Conservation (phyloP, 92 coral and sea anemone species). For the Hydrozoanthus gracilis region DNA sequence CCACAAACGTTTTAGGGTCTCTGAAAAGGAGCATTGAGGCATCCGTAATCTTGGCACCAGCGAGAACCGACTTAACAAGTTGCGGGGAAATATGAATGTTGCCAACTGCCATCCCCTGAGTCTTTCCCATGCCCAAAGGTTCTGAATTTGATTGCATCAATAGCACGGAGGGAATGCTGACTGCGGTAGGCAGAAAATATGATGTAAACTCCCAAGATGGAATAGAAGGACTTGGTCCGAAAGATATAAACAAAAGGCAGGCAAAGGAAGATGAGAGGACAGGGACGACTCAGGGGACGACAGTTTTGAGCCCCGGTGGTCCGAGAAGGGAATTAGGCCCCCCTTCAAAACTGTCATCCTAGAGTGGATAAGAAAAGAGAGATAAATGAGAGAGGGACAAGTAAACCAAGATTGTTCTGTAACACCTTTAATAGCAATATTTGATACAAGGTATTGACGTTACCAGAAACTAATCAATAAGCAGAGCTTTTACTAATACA, state of each 20-base stretch:
- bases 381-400: no score
- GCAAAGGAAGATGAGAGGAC: neutral
- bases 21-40: no score
- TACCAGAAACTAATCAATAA: no score
- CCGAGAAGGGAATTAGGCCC: constrained; percentile 8
- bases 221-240: neutral
- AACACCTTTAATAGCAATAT: no score
- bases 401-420: no score
- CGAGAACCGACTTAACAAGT: neutral
- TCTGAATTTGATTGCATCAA: neutral
- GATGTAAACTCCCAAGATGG: neutral
- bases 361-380: neutral
- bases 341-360: constrained; percentile 42
- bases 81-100: neutral
- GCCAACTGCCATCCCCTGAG: neutral
- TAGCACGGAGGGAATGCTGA: neutral
- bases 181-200: neutral
- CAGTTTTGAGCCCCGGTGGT: constrained; percentile 8
- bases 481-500: no score
- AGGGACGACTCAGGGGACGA: no score
- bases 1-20: no score
- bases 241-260: neutral
- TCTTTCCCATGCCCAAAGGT: neutral
- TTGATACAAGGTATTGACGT: no score
- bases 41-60: no score